phyloP scores from a whole-genome alignment of 2,888 invertebrate genomes.

The Ormyrus nitidulus region DNA sequence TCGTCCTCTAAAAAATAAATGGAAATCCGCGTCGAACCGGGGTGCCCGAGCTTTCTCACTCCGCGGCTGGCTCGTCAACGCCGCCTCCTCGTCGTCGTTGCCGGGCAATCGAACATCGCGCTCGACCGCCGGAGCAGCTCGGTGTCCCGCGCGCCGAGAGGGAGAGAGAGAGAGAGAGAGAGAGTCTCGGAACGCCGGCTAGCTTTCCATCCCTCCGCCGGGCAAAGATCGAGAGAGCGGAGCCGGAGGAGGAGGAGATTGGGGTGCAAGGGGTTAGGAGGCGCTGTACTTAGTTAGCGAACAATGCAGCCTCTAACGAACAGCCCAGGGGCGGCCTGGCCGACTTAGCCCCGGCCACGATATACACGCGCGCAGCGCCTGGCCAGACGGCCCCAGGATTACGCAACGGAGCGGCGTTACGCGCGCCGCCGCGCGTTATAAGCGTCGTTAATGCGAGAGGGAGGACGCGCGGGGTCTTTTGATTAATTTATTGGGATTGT shows the following conservation, averaged over 20 bases:
- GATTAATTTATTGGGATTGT: slow-evolving; percentile 56
- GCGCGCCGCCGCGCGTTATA: slow-evolving; percentile 18
- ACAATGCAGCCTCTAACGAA: slow-evolving; percentile 75
- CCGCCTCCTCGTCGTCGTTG: too few relatives aligned
- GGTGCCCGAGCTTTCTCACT: too few relatives aligned
- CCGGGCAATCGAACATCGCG: not conserved
- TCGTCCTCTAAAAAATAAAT: too few relatives aligned
- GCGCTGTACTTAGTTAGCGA: slow-evolving; percentile 75
- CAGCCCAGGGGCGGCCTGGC: slow-evolving; percentile 71
- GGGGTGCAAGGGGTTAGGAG: slow-evolving; percentile 45
- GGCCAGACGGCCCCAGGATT: slow-evolving; percentile 69
- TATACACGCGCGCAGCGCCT: not conserved
- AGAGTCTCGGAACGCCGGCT: not conserved
- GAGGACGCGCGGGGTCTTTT: slow-evolving; percentile 16
- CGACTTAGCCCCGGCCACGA: not conserved
- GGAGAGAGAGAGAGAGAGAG: too few relatives aligned
- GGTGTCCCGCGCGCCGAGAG: not conserved
- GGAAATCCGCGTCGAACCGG: too few relatives aligned
- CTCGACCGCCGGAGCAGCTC: not conserved
- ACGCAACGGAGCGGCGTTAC: slow-evolving; percentile 55
- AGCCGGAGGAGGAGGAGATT: not conserved
- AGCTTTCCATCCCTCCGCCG: not conserved
- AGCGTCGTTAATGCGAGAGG: slow-evolving; percentile 50
- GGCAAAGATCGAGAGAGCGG: slow-evolving; percentile 1
- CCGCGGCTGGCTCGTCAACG: too few relatives aligned